Evolutionary conservation across 2,888 invertebrate species (phyloP), one percentile per base, ranked within the genome.

Genomic region (Aspidapion aeneum): DNA sequence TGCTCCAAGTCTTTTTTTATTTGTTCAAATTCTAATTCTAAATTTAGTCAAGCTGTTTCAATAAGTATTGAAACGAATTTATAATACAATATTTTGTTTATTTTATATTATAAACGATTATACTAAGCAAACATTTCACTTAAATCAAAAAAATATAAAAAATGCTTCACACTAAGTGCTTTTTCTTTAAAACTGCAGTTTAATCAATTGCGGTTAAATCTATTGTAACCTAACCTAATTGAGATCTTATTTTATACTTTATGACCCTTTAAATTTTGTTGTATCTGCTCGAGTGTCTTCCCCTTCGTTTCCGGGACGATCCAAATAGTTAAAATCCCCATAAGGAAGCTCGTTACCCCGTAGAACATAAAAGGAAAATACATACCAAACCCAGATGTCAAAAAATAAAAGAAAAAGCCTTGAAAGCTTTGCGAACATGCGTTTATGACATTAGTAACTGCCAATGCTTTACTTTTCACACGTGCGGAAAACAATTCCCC

Each of bases 251-350:
- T 35, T 7, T 35, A 12, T 7, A 35, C 12, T 35, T 35, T 35
- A 35, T 35, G 3, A 35, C 35, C 35, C n/a, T 52, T 52, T 19
- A 52, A 52, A 3, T 52, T 19, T n/a, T 52, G 52, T n/a, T 52
- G 52, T 9, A 52, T 52, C n/a, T 52, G 52, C 17, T 52, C 52
- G 7, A 52, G 19, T 5, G 52, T 52, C 17, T 19, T 17, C 12
- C 77, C 77, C 68, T 74, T 76, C 1, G 78, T 78, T 66, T 78
- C 77, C 1, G 77, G 77, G 18, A 78, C 69, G 63, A 72, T 70
- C 66, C 68, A 73, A 58, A 74, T 70, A 9, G 73, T 71, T 59
- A 73, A 69, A 35, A 74, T 55, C 2, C 71, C 64, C 18, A 71
- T 69, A 1, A 71, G 2, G 16, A 75, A 70, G 56, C 73, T 72